Base-by-base conservation (phyloP, 1,140 invertebrate genomes). In the Euwallacea fornicatus region DNA sequence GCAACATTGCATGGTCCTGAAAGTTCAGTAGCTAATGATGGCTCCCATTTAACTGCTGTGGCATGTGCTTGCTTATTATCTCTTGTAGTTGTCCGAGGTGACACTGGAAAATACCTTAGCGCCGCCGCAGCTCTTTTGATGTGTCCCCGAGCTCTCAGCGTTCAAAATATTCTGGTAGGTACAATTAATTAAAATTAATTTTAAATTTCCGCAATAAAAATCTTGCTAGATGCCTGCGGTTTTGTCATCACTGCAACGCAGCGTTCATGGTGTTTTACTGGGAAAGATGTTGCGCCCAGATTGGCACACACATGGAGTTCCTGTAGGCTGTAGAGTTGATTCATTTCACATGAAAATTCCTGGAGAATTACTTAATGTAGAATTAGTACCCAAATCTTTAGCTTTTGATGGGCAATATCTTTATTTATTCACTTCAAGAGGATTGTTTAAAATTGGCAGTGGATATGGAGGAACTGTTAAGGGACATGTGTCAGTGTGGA, bases 11-110 rank as follows among this genome's bases (percentile, higher is more conserved):
- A 87, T 77, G 86, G 87, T 21, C 86, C 87, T 43, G 82, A 86
- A 76, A 83, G 85, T 74, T 78, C 83, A 33, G 82, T 83, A 72
- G 81, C 82, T 6, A 86, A 87, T 75, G 85, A 88, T 74, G 88
- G 88, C 13, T 87, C 86, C 75, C 87, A 88, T 70, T 85, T 96
- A 72, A 94, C 92, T 44, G 90, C 94, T 33, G 87, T 96, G 64
- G 93, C 95, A 53, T 96, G 94, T 82, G 91, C 95, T 3, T 96
- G 94, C 78, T 85, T 98, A 1, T 86, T 98, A 42, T 94, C 93
- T 69, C 84, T 98, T 55, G 93, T 94, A 41, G 91, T 97, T n/a
- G 95, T 95, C 0, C 84, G 93, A 66, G 96, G 96, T 2, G 93
- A 97, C 79, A 96, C 95, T n/a, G 94, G 94, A 42, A 93, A 95